Conservation (phyloP, 2,888 invertebrate species). For the Pogonocherus hispidulus region DNA sequence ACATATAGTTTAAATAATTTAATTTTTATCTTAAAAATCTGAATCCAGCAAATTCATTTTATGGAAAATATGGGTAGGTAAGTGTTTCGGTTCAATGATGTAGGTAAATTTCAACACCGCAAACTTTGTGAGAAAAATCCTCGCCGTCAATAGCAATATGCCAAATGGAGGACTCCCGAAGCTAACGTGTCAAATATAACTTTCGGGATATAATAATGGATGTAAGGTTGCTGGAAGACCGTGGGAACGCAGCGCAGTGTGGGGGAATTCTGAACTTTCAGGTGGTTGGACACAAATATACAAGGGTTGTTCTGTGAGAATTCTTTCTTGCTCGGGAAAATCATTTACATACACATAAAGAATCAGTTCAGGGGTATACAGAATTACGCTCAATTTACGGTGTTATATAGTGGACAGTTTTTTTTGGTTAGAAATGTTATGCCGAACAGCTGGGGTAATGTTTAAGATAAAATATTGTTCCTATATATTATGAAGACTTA, state of each 20-base stretch:
- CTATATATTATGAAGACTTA: no score
- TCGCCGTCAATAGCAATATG: neutral
- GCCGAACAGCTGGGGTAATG: neutral
- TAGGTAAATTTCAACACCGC: no score
- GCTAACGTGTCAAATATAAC: conserved; percentile 12
- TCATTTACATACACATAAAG: conserved; percentile 19
- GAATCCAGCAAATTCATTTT: no score
- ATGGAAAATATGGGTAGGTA: no score
- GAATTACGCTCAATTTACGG: neutral
- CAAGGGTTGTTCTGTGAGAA: conserved; percentile 24
- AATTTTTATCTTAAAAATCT: no score
- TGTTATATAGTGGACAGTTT: neutral
- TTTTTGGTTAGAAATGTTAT: neutral
- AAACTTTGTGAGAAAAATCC: conserved; percentile 1
- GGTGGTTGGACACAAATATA: conserved; percentile 17
- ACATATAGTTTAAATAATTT: no score
- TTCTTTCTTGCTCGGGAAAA: neutral
- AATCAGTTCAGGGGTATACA: neutral
- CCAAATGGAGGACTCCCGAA: neutral
- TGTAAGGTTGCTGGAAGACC: conserved; percentile 11
- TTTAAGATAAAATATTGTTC: neutral
- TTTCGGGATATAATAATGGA: conserved; percentile 5
- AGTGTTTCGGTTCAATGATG: no score
- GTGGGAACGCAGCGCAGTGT: conserved; percentile 12
- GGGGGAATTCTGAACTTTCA: conserved; percentile 24